Evolutionary conservation across 2,113 vertebrate species (phyloP).

Genomic region (Centropus unirufus): DNA sequence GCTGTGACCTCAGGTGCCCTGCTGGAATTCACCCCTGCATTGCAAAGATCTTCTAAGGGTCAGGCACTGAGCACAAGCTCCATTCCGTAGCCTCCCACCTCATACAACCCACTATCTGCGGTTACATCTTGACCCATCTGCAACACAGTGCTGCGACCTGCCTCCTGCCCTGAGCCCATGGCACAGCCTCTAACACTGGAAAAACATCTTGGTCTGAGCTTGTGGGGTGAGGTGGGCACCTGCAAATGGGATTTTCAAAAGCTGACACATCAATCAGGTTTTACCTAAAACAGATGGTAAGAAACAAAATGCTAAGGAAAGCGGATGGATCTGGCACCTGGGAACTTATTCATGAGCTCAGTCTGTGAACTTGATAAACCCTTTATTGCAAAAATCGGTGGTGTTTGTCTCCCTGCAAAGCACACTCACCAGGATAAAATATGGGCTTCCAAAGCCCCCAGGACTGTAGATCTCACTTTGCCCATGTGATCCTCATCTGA

Average conservation of each 20-base stretch:
- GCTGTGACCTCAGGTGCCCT: constrained; percentile 5
- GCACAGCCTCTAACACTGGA: not conserved
- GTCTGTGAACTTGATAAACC: not conserved
- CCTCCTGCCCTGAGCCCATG: not conserved
- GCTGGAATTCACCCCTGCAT: not conserved
- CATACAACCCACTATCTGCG: not conserved
- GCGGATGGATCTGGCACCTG: not conserved
- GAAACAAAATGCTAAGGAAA: not conserved
- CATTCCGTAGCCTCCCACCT: fast-evolving
- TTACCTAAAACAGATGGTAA: not conserved
- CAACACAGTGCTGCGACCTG: not conserved
- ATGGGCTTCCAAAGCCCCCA: not conserved
- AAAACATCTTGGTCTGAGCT: not conserved
- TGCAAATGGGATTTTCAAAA: not conserved
- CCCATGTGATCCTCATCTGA: not conserved
- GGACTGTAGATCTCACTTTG: fast-evolving
- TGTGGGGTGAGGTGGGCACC: not conserved
- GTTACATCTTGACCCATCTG: not conserved
- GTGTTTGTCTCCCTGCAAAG: not conserved
- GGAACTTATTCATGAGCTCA: not conserved
- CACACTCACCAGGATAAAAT: not conserved
- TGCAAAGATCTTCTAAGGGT: not conserved
- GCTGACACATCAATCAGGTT: fast-evolving
- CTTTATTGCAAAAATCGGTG: not conserved
- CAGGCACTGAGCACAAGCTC: fast-evolving